Percentiles rank a stretch among this genome's conserved stretches.
Conservation (phyloP, 2,113 vertebrate species). For the Verasper variegatus region DNA sequence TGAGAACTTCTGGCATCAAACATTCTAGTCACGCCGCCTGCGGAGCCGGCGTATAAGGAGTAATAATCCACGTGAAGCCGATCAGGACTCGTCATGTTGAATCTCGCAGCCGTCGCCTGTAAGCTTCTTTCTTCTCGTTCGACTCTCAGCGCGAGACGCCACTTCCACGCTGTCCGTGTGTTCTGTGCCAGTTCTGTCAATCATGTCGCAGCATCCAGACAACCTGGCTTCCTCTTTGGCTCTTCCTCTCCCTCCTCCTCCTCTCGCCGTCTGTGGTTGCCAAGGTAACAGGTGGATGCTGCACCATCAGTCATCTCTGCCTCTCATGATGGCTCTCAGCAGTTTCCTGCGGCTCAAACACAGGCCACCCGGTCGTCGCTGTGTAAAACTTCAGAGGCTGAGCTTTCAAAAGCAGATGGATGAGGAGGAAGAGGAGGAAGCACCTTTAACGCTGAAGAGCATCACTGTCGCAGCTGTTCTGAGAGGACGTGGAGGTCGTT, state of each 20-base stretch:
- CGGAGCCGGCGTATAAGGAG: neutral
- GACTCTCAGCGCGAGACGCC: neutral
- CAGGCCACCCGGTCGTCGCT: too few species aligned
- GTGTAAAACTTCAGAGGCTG: too few species aligned
- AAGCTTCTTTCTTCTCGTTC: slow-evolving; percentile 12
- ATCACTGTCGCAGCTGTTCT: too few species aligned
- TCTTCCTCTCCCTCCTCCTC: neutral
- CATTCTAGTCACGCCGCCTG: too few species aligned
- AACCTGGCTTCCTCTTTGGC: slow-evolving; percentile 23
- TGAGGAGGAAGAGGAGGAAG: too few species aligned
- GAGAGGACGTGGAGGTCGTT: too few species aligned
- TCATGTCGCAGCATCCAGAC: slow-evolving; percentile 33
- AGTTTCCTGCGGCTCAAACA: neutral
- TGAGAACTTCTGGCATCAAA: too few species aligned
- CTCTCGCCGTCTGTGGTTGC: slow-evolving; percentile 26
- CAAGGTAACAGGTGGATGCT: slow-evolving; percentile 45
- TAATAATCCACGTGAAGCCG: slow-evolving; percentile 24
- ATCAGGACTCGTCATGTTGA: slow-evolving; percentile 40
- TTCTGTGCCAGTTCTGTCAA: slow-evolving; percentile 58
- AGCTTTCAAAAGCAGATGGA: too few species aligned
- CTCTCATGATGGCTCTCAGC: neutral
- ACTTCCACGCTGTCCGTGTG: slow-evolving; percentile 17
- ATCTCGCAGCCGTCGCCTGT: neutral
- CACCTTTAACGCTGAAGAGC: too few species aligned
- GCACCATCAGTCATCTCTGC: slow-evolving; percentile 20